Base-by-base conservation (phyloP, 2,113 vertebrate genomes). In the Platanista minor region DNA sequence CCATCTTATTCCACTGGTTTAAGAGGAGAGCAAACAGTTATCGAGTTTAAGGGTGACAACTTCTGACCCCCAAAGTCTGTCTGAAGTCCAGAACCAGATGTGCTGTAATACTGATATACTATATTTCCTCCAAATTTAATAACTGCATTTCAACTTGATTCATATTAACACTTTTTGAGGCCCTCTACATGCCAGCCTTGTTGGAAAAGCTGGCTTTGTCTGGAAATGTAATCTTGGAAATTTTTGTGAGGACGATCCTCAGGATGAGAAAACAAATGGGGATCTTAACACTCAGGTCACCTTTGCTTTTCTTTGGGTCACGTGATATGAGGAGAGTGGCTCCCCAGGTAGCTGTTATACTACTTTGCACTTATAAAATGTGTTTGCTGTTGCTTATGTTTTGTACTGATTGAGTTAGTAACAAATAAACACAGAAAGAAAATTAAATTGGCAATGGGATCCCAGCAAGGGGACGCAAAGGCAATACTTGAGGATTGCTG, bases 361-460 rank as follows among this genome's bases (percentile, higher is more conserved):
- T 67, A 20, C 31, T 59, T 72, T 43, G 14, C 25, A 41, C 39
- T 31, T 72, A 52, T 59, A 89, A 90, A 95, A 85, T 74, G n/a
- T 86, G n/a, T 85, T 93, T 77, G 74, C 69, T 86, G 23, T 64
- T 89, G 69, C 87, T 93, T 93, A 64, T 91, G 69, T 84, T 96
- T 96, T 90, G 69, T 93, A 87, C 41, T 87, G 91, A 95, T 84
- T 93, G 49, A 91, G 46, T 94, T 87, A 86, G 91, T 91, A 89
- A 93, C 95, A 96, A 69, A 95, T 80, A 96, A 97, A 89, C 36
- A 92, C 87, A 89, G 67, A 91, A 75, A 87, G 80, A 75, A 98
- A 95, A 97, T 95, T 88, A 78, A 91, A 72, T 94, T 92, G 80
- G 95, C 87, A 96, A 77, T 72, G 67, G 74, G 41, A 87, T 71